Base-by-base conservation (phyloP, 92 coral and sea anemone species). In the Zoanthus sansibaricus region DNA sequence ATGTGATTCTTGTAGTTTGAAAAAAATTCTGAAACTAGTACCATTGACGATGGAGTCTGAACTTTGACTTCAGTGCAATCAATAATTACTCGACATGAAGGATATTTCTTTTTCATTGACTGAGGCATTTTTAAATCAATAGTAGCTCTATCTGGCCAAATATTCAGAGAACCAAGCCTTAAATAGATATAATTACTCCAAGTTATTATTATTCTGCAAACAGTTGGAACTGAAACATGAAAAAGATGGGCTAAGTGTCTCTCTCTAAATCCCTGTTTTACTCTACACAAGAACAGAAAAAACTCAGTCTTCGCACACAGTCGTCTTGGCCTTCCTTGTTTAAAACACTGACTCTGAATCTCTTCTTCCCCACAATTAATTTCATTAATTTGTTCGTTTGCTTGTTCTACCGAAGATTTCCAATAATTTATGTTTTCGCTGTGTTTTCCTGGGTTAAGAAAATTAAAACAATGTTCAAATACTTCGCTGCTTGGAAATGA, bases 211-310 rank as follows among this genome's bases (percentile, higher is more conserved):
- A 76, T 87, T 46, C 76, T 77, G 77, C 85, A 76, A 9, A 87
- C 85, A 76, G 89, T 87, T 49, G 89, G 30, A 37, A 77, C 33
- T 37, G 89, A 86, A 47, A 86, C 72, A 31, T 86, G 68, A 58
- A 86, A 87, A 64, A 77, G 84, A 68, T 86, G 89, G 72, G 76
- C 76, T 11, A 86, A 45, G 71, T 86, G 89, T 31, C 83, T 62
- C 76, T 77, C 82, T 17, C 79, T 69, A 69, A 87, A 79, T 15
- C 87, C 86, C 79, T 79, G 91, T 72, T 86, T 82, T 21, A 75
- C 77, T 76, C 92, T 78, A 20, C 59, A 16, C 82, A 33, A 31
- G 54, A 18, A 56, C 78, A 68, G 25, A 45, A 83, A 68, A 83
- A 69, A 83, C 68, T 83, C 87, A 44, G 78, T 69, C 87, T 82